These are phyloP conservation scores for Pteropus rufus DNA, from an alignment of 2,797 vertebrate genomes.

Conservation along the genomic window DNA sequence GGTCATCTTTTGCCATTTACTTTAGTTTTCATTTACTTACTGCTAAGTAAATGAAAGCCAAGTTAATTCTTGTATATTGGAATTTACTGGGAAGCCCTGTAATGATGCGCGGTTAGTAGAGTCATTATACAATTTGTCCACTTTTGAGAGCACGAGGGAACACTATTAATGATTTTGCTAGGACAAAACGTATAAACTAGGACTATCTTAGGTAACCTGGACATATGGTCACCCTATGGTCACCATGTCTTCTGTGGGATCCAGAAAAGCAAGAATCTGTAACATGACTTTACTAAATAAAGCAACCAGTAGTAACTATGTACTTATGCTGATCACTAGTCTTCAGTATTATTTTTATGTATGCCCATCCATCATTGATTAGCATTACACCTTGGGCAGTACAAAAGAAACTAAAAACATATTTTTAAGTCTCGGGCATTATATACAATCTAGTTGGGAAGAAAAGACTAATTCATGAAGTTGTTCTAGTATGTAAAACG, in stretches of 20 bases:
- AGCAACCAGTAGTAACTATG: background rate
- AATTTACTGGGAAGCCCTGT: background rate
- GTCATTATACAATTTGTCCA: background rate
- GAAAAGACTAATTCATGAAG: background rate
- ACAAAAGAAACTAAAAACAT: background rate
- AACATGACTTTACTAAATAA: background rate
- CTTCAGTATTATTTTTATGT: background rate
- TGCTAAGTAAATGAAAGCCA: background rate
- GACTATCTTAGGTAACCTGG: background rate
- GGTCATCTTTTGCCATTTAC: background rate
- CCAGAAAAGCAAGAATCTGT: background rate
- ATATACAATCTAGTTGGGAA: background rate
- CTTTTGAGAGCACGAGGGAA: background rate
- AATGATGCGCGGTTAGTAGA: background rate
- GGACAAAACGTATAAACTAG: background rate
- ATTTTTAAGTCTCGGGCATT: background rate
- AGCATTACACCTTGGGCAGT: background rate
- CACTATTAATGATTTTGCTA: background rate
- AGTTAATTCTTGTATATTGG: conserved; percentile 10
- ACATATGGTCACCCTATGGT: background rate
- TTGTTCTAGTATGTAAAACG: background rate
- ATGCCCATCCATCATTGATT: background rate
- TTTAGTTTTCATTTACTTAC: conserved; percentile 16
- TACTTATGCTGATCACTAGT: background rate
- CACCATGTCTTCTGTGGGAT: background rate